Conservation (phyloP, 2,888 invertebrate species). For the Epinotia bilunana region DNA sequence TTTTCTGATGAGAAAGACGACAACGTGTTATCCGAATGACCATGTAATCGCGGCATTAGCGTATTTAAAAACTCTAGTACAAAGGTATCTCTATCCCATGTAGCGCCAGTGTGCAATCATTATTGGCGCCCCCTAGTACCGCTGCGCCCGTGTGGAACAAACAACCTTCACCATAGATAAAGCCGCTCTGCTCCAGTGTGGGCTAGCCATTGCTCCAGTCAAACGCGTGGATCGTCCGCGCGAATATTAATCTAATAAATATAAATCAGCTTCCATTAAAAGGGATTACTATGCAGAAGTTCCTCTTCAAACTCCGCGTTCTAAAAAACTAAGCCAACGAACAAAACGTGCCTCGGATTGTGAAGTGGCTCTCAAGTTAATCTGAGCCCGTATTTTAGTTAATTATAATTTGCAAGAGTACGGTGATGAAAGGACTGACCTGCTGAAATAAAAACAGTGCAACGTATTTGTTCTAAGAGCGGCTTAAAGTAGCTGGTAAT, state of each 20-base stretch:
- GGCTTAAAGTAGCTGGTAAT: not conserved
- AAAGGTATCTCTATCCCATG: too few relatives aligned
- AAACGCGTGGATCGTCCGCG: too few relatives aligned
- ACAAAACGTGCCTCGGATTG: slow-evolving; percentile 12
- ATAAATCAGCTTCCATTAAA: slow-evolving; percentile 17
- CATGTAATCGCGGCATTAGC: too few relatives aligned
- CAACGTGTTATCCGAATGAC: too few relatives aligned
- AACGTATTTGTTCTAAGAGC: slow-evolving; percentile 8
- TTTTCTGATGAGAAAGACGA: too few relatives aligned
- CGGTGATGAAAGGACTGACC: slow-evolving; percentile 12
- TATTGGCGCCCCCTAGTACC: too few relatives aligned
- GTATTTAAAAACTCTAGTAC: too few relatives aligned
- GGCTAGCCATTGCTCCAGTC: too few relatives aligned
- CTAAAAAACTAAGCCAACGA: not conserved
- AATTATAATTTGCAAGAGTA: slow-evolving; percentile 16
- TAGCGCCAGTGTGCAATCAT: too few relatives aligned
- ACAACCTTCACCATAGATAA: too few relatives aligned
- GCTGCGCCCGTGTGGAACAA: too few relatives aligned
- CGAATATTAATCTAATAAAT: slow-evolving; percentile 8
- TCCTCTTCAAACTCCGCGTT: not conserved
- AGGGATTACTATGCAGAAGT: slow-evolving; percentile 1
- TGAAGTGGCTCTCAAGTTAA: slow-evolving; percentile 12
- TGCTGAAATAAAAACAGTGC: slow-evolving; percentile 27
- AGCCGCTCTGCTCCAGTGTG: too few relatives aligned
- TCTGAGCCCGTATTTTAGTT: slow-evolving; percentile 26